Evolutionary conservation across 2,113 vertebrate species (phyloP).

Genomic region (Nycticorax nycticorax): DNA sequence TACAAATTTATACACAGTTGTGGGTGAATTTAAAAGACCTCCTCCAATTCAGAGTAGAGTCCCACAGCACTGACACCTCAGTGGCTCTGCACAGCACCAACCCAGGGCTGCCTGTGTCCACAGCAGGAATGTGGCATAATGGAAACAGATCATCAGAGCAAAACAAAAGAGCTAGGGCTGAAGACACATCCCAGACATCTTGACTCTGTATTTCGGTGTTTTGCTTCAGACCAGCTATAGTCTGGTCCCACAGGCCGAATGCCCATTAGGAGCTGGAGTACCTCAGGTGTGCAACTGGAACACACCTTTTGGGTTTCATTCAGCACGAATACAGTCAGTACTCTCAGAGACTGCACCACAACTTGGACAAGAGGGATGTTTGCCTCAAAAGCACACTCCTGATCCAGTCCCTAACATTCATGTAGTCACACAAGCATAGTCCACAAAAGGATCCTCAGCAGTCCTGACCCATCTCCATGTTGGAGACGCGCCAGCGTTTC

Average conservation of each 20-base stretch:
- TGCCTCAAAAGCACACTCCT: background rate
- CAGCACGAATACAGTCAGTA: background rate
- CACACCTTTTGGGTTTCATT: background rate
- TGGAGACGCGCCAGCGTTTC: background rate
- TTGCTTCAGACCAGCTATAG: background rate
- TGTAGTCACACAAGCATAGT: rapidly evolving
- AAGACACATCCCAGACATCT: background rate
- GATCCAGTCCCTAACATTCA: background rate
- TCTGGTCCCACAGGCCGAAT: background rate
- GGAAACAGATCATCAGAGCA: background rate
- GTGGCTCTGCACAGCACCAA: background rate
- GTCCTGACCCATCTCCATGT: background rate
- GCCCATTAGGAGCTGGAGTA: background rate
- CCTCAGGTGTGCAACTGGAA: background rate
- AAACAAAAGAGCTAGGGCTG: background rate
- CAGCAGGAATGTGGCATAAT: background rate
- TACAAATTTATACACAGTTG: background rate
- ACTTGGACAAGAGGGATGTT: background rate
- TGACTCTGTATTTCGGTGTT: background rate
- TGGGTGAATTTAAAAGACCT: background rate
- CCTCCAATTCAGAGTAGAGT: background rate
- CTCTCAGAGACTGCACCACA: background rate
- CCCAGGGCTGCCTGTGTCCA: background rate
- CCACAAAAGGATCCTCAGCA: background rate
- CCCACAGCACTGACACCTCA: background rate